Evolutionary conservation across 1,140 invertebrate species (phyloP), one percentile per base, ranked within the genome.

Genomic region (Lordiphosa stackelbergi): DNA sequence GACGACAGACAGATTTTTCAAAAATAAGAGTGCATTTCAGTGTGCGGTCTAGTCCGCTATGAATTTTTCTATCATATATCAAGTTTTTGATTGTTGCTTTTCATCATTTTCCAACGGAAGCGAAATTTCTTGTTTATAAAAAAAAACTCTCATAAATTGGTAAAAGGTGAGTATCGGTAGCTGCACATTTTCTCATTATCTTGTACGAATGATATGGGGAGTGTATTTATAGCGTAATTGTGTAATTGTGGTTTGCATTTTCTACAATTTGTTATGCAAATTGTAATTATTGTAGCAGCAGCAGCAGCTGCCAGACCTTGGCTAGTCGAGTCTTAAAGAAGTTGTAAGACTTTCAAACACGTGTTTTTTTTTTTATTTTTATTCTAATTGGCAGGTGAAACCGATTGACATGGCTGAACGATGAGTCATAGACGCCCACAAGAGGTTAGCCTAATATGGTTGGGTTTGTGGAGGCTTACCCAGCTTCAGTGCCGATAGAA

Each of bases 401-500:
- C 74, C 63, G 45, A 66, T 53, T 53, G 13, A 59, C 45, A 59
- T 36, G 22, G 16, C 56, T 61, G 36, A 16, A 6, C 10, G 41
- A 61, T 79, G 74, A 79, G 51, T 79, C 74, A 81, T 31, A 13
- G 31, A 66, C 75, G 74, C 74, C 74, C 65, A 79, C 75, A 34
- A 53, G 49, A 37, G 13, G 38, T 45, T 13, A 22, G 40, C n/a
- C 13, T 13, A 12, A 52, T 13, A 66, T 56, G 53, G 64, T 16
- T 66, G 13, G 56, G 38, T 13, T 48, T 13, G 31, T 10, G n/a
- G 12, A 19, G 4, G 51, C 78, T 72, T 87, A 87, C 85, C 85
- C 85, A 87, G 78, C 81, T 87, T 87, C 53, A 87, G 60, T 53
- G 85, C 85, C 69, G 85, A 87, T 85, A 87, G 63, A 59, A 87